Conservation (phyloP, 2,888 invertebrate genomes). For the Trichacis sp. region DNA sequence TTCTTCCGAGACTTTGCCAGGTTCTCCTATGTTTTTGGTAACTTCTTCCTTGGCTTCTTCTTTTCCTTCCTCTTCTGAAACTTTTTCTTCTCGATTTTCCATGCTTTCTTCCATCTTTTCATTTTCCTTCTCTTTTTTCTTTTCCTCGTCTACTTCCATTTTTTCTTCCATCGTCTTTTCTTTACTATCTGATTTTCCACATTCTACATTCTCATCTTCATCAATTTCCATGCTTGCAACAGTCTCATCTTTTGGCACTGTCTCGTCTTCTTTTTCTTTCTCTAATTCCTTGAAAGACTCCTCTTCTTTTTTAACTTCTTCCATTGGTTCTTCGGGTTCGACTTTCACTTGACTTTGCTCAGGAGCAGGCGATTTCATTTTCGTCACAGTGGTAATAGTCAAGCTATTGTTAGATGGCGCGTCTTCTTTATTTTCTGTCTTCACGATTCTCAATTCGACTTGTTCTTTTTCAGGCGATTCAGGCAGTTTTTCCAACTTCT, state of each 20-base stretch:
- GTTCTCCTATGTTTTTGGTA: slow-evolving; percentile 37
- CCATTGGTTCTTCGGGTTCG: slow-evolving; percentile 51
- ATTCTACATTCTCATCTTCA: slow-evolving; percentile 47
- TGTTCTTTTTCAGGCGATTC: slow-evolving; percentile 59
- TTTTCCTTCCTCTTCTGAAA: slow-evolving; percentile 39
- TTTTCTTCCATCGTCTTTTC: slow-evolving; percentile 45
- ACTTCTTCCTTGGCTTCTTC: slow-evolving; percentile 43
- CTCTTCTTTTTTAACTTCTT: background rate
- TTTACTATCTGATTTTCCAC: slow-evolving; percentile 45
- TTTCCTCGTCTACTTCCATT: slow-evolving; percentile 37
- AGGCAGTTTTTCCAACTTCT: slow-evolving; percentile 53
- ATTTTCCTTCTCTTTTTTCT: slow-evolving; percentile 33
- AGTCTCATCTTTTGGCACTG: slow-evolving; percentile 45
- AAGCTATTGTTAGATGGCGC: slow-evolving; percentile 55
- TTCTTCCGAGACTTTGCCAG: slow-evolving; percentile 18
- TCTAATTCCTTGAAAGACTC: slow-evolving; percentile 56
- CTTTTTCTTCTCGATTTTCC: slow-evolving; percentile 24
- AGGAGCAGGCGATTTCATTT: slow-evolving; percentile 51
- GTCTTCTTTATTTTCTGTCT: slow-evolving; percentile 68
- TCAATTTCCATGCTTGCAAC: slow-evolving; percentile 37
- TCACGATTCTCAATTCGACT: slow-evolving; percentile 70
- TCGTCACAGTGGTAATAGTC: slow-evolving; percentile 62
- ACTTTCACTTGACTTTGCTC: slow-evolving; percentile 48
- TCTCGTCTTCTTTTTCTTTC: slow-evolving; percentile 50
- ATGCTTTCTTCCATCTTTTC: slow-evolving; percentile 41